A percentile compares a stretch with the other conserved stretches of the same genome.
These are phyloP conservation scores for Ceratitis capitata DNA, from an alignment of 1,140 invertebrate species.

Conservation along the genomic window DNA sequence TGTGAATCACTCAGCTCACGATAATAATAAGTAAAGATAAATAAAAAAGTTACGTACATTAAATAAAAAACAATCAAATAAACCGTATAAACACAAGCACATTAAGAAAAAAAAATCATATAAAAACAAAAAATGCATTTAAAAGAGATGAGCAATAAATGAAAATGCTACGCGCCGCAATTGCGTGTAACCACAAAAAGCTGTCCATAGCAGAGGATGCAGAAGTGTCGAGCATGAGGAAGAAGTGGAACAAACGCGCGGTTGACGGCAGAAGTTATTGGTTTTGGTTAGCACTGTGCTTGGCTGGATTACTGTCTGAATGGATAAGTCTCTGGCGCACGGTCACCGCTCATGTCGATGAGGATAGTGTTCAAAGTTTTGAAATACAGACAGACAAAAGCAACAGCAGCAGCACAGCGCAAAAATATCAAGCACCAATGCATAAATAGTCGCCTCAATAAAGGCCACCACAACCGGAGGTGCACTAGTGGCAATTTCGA, in stretches of 20 bases:
- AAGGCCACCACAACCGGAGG: constrained; percentile 5
- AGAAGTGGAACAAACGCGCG: constrained; percentile 20
- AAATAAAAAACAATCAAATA: background rate
- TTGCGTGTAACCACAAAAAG: constrained; percentile 22
- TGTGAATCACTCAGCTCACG: background rate
- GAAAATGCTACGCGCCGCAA: background rate
- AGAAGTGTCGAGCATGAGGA: background rate
- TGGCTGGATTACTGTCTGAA: background rate
- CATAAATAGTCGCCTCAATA: constrained; percentile 34
- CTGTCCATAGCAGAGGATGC: background rate
- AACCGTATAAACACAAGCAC: background rate
- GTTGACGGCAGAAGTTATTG: background rate
- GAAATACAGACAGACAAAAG: background rate
- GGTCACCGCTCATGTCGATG: background rate
- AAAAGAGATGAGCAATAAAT: constrained; percentile 25
- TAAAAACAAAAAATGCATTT: background rate
- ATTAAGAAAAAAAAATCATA: background rate
- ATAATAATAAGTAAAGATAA: background rate
- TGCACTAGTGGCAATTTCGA: constrained; percentile 27
- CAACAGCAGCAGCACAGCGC: background rate
- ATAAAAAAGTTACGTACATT: background rate
- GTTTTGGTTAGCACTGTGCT: background rate
- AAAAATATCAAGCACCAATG: background rate
- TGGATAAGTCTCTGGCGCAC: background rate
- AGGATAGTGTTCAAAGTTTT: background rate